A percentile compares a stretch with the other conserved stretches of the same genome.
Conservation (phyloP, 2,113 vertebrate genomes). For the Rhinolophus sinicus region DNA sequence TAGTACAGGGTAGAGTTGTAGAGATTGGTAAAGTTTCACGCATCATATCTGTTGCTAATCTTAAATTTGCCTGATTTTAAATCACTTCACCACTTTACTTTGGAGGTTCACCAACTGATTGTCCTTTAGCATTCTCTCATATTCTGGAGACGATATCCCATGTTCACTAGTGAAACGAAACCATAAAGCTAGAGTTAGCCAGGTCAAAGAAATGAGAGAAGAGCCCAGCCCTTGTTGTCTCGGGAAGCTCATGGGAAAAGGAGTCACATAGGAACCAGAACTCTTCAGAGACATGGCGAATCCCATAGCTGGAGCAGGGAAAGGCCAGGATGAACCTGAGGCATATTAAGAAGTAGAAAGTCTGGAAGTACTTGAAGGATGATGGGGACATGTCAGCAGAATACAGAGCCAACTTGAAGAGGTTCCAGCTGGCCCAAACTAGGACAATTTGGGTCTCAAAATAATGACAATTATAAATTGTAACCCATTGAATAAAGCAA, state of each 20-base stretch:
- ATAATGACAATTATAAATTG: background rate
- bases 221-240: background rate
- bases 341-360: background rate
- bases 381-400: background rate
- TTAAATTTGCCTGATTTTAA: constrained; percentile 1
- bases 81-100: background rate
- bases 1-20: background rate
- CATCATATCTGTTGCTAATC: background rate
- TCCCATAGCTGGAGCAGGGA: background rate
- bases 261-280: background rate
- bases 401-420: background rate
- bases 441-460: background rate
- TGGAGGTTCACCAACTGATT: background rate
- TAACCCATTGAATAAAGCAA: background rate
- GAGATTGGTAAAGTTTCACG: background rate
- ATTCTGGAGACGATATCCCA: background rate
- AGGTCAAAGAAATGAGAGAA: background rate
- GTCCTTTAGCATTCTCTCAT: background rate
- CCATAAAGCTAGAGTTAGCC: background rate
- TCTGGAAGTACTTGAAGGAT: background rate
- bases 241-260: background rate
- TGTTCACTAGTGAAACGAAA: background rate
- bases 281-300: background rate
- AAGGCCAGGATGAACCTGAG: background rate
- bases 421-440: background rate